Evolutionary conservation across 2,113 vertebrate species (phyloP).

Genomic region (Hipposideros armiger): DNA sequence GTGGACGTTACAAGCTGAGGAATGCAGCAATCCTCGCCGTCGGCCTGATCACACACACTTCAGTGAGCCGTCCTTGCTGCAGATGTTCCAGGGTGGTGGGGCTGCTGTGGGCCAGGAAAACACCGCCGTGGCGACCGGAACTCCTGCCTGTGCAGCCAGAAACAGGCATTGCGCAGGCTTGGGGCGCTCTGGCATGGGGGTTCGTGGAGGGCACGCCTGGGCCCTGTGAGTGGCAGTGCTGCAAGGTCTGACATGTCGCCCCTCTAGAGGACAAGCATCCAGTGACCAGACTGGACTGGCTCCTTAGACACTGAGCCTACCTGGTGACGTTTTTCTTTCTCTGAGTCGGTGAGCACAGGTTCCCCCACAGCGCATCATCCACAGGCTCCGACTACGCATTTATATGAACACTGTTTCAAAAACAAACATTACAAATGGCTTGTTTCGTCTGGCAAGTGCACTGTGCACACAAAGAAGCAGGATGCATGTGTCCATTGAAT

Average conservation of each 20-base stretch:
- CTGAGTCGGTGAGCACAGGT: too few species aligned
- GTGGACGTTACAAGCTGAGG: background rate
- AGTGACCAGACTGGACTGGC: background rate
- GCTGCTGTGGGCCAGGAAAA: background rate
- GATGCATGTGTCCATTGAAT: too few species aligned
- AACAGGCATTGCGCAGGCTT: too few species aligned
- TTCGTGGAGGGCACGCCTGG: accelerated
- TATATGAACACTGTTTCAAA: background rate
- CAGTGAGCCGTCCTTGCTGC: background rate
- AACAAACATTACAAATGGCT: background rate
- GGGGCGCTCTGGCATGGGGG: background rate
- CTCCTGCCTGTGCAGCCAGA: too few species aligned
- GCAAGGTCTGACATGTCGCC: background rate
- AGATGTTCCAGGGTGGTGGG: background rate
- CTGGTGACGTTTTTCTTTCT: too few species aligned
- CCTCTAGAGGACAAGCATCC: background rate
- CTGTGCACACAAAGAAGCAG: background rate
- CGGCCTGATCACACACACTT: background rate
- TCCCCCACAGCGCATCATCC: accelerated
- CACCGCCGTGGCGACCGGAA: background rate
- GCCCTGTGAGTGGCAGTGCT: accelerated
- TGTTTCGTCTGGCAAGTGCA: background rate
- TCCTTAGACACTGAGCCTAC: background rate
- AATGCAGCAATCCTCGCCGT: background rate
- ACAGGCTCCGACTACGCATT: background rate